Percentiles rank a stretch among this genome's conserved stretches.
These are phyloP conservation scores for Patella depressa DNA, from an alignment of 2,888 invertebrate genomes.

Conservation along the genomic window DNA sequence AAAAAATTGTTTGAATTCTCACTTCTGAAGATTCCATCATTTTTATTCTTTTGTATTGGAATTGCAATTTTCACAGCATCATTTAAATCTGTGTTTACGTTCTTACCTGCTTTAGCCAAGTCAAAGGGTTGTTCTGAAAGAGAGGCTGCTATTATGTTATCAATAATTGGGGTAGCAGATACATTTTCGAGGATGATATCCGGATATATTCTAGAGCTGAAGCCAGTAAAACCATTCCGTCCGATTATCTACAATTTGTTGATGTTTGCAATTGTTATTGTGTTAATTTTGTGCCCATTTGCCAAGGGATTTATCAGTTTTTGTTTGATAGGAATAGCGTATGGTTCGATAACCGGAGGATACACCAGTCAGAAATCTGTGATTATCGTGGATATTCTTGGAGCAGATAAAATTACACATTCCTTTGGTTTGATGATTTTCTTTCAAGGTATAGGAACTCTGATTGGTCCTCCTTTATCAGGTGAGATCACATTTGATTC, in stretches of 20 bases:
- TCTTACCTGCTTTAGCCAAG: conserved; percentile 54
- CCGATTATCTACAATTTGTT: conserved; percentile 50
- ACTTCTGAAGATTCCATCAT: conserved; percentile 33
- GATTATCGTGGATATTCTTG: conserved; percentile 57
- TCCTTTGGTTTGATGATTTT: conserved; percentile 56
- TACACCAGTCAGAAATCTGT: conserved; percentile 63
- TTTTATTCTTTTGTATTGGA: conserved; percentile 38
- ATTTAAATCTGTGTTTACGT: conserved; percentile 45
- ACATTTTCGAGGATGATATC: conserved; percentile 47
- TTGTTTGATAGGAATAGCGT: conserved; percentile 43
- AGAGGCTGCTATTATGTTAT: conserved; percentile 50
- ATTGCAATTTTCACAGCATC: conserved; percentile 36
- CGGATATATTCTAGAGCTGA: conserved; percentile 51
- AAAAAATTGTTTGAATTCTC: conserved; percentile 33
- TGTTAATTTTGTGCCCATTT: conserved; percentile 48
- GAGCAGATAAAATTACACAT: conserved; percentile 51
- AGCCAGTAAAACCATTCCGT: conserved; percentile 45
- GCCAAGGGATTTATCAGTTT: conserved; percentile 40
- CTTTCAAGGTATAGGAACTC: conserved; percentile 58
- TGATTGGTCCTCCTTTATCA: conserved; percentile 58
- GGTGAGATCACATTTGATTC: conserved; percentile 38
- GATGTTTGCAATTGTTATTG: conserved; percentile 46
- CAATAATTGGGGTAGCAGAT: conserved; percentile 54
- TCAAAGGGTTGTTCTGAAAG: conserved; percentile 43
- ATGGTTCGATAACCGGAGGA: conserved; percentile 53